These are phyloP conservation scores for Cyprichromis sp. DNA, from an alignment of 2,113 vertebrate genomes.

Conservation along the genomic window DNA sequence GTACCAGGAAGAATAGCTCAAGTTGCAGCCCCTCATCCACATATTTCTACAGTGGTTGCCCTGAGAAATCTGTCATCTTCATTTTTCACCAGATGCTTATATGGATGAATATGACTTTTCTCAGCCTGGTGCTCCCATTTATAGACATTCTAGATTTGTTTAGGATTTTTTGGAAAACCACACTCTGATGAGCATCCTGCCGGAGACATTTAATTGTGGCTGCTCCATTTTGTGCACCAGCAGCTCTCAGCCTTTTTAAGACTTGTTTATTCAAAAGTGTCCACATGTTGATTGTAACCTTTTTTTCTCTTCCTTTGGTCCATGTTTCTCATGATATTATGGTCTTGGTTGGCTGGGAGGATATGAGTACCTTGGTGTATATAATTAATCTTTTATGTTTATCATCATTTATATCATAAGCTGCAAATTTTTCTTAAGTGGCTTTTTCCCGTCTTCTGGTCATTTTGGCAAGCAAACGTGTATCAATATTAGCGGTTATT, in stretches of 20 bases:
- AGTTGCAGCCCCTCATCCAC: constrained; percentile 21
- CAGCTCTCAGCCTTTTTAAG: constrained; percentile 48
- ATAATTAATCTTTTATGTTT: not conserved
- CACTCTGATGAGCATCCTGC: constrained; percentile 73
- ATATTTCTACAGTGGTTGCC: constrained; percentile 6
- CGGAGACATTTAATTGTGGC: constrained; percentile 62
- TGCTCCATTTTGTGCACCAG: constrained; percentile 45
- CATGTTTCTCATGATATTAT: not conserved
- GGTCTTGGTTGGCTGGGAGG: not conserved
- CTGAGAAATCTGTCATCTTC: constrained; percentile 16
- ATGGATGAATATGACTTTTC: constrained; percentile 37
- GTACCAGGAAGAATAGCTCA: constrained; percentile 17
- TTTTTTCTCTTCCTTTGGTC: not conserved
- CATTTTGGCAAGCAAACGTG: not conserved
- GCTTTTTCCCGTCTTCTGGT: not conserved
- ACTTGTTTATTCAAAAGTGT: constrained; percentile 63
- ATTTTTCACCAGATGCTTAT: not conserved
- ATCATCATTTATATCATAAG: not conserved
- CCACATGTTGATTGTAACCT: constrained; percentile 54
- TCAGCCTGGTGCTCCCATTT: constrained; percentile 38
- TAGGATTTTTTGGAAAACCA: constrained; percentile 58
- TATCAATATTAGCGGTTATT: not conserved
- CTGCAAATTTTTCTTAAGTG: not conserved
- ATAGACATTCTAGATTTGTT: constrained; percentile 52
- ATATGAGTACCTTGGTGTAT: not conserved